Evolutionary conservation across 2,113 vertebrate genomes (phyloP), one percentile per base, ranked within the genome.

Genomic region (Orthonyx spaldingii): DNA sequence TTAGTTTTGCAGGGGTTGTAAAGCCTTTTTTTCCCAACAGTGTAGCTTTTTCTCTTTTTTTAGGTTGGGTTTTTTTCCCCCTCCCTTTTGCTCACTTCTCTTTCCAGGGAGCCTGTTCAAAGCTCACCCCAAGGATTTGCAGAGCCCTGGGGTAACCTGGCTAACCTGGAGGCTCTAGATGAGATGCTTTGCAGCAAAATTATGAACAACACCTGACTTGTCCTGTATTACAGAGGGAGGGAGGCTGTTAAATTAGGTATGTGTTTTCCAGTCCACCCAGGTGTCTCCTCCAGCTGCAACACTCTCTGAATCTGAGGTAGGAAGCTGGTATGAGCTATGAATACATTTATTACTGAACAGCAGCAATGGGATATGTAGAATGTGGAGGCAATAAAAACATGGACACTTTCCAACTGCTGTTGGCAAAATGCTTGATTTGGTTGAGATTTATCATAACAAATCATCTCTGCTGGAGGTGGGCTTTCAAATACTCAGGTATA

Each of bases 201-300:
- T 64, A 49, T 44, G 77, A 28, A 1, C 35, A 81, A 11, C 44
- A 46, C n/a, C 72, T 47, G 86, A 59, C n/a, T 94, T 60, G 17
- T 16, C 83, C 55, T 61, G 30, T 63, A 6, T 33, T 59, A 33
- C 16, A 72, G 59, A 41, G 39, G 21, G 44, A 26, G 13, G 75
- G 46, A 74, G 52, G 7, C 87, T 59, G 39, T 47, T 90, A 61
- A 79, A 83, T 93, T 28, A 59, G 55, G 30, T 32, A 12, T 26
- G 46, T 78, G 53, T 65, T 94, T 94, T 76, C 59, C 66, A 72
- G 77, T 72, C 61, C 78, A 55, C 49, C 41, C 91, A 82, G 89
- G 61, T 91, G 84, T 64, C 89, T 81, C 60, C 76, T 91, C 70
- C 82, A 84, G 87, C 70, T 95, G 56, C 33, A 92, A 30, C 15